Evolutionary conservation across 2,113 vertebrate species (phyloP).

Genomic region (Rhineura floridana): DNA sequence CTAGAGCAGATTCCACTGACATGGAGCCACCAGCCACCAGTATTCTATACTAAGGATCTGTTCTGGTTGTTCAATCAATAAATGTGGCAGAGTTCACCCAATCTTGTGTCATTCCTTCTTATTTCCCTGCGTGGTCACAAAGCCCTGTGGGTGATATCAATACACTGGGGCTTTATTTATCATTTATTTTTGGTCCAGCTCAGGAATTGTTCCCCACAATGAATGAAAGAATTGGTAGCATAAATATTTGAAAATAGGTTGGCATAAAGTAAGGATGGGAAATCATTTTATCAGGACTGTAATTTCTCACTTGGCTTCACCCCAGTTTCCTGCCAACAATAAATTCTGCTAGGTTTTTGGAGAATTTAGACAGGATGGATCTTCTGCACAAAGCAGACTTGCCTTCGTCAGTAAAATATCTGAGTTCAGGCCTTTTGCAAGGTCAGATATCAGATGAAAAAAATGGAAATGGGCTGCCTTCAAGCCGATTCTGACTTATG

Average conservation of each 20-base stretch:
- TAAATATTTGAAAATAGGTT: conserved; percentile 32
- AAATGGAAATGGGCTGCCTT: no score
- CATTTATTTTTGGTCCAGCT: conserved; percentile 10
- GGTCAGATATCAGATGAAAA: no score
- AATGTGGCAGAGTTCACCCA: no score
- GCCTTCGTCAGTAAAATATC: conserved; percentile 25
- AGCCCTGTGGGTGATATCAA: neutral
- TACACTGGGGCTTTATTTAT: neutral
- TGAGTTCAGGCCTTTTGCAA: conserved; percentile 6
- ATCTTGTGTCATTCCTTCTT: no score
- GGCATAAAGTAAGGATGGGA: conserved; percentile 22
- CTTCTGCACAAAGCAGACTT: neutral
- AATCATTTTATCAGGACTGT: conserved; percentile 24
- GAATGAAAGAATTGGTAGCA: conserved; percentile 6
- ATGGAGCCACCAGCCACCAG: no score
- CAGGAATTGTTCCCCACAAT: neutral
- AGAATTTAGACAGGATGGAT: conserved; percentile 23
- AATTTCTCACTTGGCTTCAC: conserved; percentile 52
- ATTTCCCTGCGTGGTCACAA: no score
- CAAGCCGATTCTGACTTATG: no score
- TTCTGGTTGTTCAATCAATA: no score
- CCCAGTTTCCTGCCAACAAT: conserved; percentile 34
- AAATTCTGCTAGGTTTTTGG: conserved; percentile 9
- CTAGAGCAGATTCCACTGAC: no score
- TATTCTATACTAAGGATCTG: no score